A percentile compares a stretch with the other conserved stretches of the same genome.
Conservation (phyloP, 2,113 vertebrate species). For the Toxotes jaculatrix region DNA sequence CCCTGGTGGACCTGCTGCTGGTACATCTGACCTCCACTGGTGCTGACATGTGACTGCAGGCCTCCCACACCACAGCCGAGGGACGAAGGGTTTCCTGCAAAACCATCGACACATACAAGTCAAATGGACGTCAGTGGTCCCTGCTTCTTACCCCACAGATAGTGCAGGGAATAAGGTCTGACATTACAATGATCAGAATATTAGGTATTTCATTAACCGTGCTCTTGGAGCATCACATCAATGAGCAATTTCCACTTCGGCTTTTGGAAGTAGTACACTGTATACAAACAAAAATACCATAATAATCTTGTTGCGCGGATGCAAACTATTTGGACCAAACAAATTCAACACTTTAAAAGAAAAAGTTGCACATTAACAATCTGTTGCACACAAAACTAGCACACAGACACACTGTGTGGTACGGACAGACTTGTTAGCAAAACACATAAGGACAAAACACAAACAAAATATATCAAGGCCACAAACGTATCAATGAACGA, state of each 20-base stretch:
- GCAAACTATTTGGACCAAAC: background rate
- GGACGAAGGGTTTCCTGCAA: slow-evolving; percentile 90
- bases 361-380: slow-evolving; percentile 62
- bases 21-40: slow-evolving; percentile 85
- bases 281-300: background rate
- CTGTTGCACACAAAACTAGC: slow-evolving; percentile 45
- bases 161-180: background rate
- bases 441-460: slow-evolving; percentile 36
- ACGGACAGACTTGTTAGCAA: slow-evolving; percentile 40
- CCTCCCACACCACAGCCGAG: slow-evolving; percentile 89
- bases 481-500: slow-evolving; percentile 66
- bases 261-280: background rate
- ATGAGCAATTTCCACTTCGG: background rate
- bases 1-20: slow-evolving; percentile 86
- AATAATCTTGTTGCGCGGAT: too few species aligned
- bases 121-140: background rate
- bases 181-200: background rate
- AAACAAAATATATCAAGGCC: slow-evolving; percentile 52
- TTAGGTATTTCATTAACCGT: too few species aligned
- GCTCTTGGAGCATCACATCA: too few species aligned
- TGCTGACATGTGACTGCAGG: slow-evolving; percentile 88
- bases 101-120: background rate
- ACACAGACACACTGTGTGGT: slow-evolving; percentile 37
- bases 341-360: background rate
- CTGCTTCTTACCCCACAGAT: too few species aligned